Evolutionary conservation across 2,888 invertebrate genomes (phyloP).

Genomic region (Cheilosia urbana): DNA sequence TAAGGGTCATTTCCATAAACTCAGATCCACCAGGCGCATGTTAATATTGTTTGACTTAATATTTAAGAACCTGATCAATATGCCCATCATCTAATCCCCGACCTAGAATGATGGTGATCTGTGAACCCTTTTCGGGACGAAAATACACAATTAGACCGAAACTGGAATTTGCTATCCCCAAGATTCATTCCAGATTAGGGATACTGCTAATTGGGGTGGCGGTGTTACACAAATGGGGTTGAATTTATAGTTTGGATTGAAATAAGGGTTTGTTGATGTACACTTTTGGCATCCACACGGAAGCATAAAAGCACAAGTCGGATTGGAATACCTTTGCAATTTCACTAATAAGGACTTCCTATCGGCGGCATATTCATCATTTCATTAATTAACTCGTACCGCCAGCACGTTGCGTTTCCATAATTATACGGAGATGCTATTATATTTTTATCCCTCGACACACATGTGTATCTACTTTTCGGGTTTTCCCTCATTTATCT

Average conservation of each 20-base stretch:
- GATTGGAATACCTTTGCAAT: neutral
- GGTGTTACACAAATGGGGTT: neutral
- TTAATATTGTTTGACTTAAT: slow-evolving; percentile 2
- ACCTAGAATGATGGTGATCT: slow-evolving; percentile 11
- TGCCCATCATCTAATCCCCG: neutral
- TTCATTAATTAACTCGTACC: slow-evolving; percentile 18
- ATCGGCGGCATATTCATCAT: slow-evolving; percentile 13
- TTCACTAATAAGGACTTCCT: neutral
- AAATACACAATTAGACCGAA: neutral
- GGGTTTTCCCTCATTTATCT: neutral
- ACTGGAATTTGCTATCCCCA: neutral
- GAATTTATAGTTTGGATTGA: too few species aligned
- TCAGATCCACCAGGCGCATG: neutral
- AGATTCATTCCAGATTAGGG: slow-evolving; percentile 1
- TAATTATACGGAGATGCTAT: slow-evolving; percentile 22
- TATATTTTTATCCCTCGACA: slow-evolving; percentile 5
- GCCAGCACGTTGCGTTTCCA: neutral
- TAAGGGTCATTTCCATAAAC: neutral
- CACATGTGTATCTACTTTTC: slow-evolving; percentile 11
- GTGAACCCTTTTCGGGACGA: slow-evolving; percentile 10
- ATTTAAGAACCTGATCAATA: slow-evolving; percentile 1
- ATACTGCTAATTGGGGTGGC: neutral
- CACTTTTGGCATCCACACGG: too few species aligned
- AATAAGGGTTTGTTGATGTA: too few species aligned
- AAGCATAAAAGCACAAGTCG: too few species aligned